Evolutionary conservation across 2,888 invertebrate species (phyloP).

Genomic region (Xestia xanthographa): DNA sequence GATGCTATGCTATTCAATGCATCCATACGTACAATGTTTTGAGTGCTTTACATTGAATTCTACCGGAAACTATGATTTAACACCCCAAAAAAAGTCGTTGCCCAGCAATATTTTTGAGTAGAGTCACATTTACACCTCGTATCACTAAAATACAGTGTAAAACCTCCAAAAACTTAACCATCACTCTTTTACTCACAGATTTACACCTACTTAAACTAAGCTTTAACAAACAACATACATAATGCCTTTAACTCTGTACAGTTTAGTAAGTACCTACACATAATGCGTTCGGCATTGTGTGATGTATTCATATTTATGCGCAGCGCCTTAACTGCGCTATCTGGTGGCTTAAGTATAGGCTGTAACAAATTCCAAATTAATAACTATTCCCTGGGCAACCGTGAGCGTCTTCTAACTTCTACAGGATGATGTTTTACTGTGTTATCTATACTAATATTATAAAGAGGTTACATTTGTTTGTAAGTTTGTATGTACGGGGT

Average conservation of each 20-base stretch:
- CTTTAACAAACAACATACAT: constrained; percentile 8
- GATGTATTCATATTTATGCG: constrained; percentile 82
- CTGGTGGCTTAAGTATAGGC: constrained; percentile 85
- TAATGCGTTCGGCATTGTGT: constrained; percentile 56
- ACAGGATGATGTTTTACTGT: constrained; percentile 72
- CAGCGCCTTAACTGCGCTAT: constrained; percentile 78
- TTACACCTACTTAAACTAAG: constrained; percentile 31
- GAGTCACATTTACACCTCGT: too few species aligned
- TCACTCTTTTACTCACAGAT: neutral
- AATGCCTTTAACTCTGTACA: neutral
- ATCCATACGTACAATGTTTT: too few species aligned
- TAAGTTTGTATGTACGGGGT: too few species aligned
- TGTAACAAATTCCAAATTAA: constrained; percentile 90
- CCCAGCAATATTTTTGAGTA: too few species aligned
- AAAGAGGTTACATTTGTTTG: too few species aligned
- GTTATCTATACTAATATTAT: too few species aligned
- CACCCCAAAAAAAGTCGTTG: too few species aligned
- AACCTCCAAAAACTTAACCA: neutral
- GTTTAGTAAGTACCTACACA: constrained; percentile 16
- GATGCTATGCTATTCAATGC: too few species aligned
- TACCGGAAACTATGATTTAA: too few species aligned
- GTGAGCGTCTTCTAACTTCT: constrained; percentile 65
- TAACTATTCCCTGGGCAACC: constrained; percentile 83
- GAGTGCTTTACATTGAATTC: too few species aligned
- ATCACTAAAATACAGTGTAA: neutral